These are phyloP conservation scores for Cepphus grylle DNA, from an alignment of 2,113 vertebrate species.

Conservation along the genomic window DNA sequence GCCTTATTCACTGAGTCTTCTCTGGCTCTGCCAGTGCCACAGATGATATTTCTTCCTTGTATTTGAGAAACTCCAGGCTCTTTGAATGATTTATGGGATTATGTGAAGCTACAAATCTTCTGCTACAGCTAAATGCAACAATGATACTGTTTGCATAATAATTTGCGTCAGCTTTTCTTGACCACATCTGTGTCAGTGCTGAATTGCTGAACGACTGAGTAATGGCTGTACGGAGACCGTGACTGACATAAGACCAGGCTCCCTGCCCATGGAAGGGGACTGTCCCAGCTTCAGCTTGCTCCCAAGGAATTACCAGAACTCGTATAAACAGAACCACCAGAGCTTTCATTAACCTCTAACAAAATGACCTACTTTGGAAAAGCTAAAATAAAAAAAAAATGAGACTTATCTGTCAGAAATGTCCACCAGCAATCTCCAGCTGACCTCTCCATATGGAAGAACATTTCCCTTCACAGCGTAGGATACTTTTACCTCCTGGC, in stretches of 20 bases:
- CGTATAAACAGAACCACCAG: not conserved
- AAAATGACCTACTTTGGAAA: not conserved
- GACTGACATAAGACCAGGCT: not conserved
- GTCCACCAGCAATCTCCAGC: not conserved
- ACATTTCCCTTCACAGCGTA: not conserved
- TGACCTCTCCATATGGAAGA: not conserved
- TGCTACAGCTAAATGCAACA: not conserved
- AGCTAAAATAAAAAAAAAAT: not conserved
- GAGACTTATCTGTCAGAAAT: not conserved
- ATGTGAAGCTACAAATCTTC: conserved; percentile 7
- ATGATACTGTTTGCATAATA: not conserved
- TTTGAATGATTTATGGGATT: not conserved
- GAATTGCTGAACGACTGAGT: conserved; percentile 2
- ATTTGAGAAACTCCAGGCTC: conserved; percentile 15
- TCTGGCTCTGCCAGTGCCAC: not conserved
- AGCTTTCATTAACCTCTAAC: not conserved
- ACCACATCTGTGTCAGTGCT: not conserved
- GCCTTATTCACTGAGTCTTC: not conserved
- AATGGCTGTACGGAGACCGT: not conserved
- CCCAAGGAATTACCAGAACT: not conserved
- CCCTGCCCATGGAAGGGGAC: not conserved
- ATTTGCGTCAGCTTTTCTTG: not conserved
- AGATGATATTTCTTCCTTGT: not conserved
- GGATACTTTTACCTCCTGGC: not conserved
- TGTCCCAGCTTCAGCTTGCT: not conserved